Evolutionary conservation across 2,888 invertebrate genomes (phyloP), one percentile per base, ranked within the genome.

Genomic region (Drosophila paracracens): DNA sequence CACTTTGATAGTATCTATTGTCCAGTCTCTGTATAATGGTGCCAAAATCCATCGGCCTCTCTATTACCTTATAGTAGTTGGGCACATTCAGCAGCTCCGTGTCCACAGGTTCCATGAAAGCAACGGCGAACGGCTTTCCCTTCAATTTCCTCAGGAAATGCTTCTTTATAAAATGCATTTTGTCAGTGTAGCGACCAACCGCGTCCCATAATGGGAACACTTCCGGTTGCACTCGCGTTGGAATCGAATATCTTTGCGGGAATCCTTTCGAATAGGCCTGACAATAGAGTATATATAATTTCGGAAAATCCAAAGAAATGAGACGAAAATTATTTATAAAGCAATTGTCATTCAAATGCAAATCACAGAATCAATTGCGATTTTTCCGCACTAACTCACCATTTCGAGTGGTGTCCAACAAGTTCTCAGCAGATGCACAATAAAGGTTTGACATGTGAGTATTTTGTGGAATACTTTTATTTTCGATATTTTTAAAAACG

Each of bases 401-500:
- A 70, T 70, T 13, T 25, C 8, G 16, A 25, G 4, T 25, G 25
- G 25, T 46, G 8, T 46, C 7, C 16, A 25, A 46, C 4, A 46
- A 46, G 8, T 46, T 16, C 25, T 13, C 46, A 46, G 16, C 8
- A 16, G 16, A 46, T 2, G 13, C 16, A 8, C 4, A 46, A 16
- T 16, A 16, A 46, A 16, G 1, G 16, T 33, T 18, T n/a, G 16
- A 25, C 13, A 21, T 13, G 31, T 5, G 21, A 21, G 48, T 36
- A 56, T 38, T 56, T 56, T 54, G 18, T 4, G 6, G 18, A 52
- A 33, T 51, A 33, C 2, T 67, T 66, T 40, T 38, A 33, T 64
- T 36, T 48, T 18, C 59, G 43, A 40, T 46, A 60, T 57, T 74
- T 72, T 68, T 74, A 31, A 76, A 76, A 76, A 74, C 79, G 59